Evolutionary conservation across 2,113 vertebrate genomes (phyloP), one percentile per base, ranked within the genome.

Genomic region (Falco punctatus): DNA sequence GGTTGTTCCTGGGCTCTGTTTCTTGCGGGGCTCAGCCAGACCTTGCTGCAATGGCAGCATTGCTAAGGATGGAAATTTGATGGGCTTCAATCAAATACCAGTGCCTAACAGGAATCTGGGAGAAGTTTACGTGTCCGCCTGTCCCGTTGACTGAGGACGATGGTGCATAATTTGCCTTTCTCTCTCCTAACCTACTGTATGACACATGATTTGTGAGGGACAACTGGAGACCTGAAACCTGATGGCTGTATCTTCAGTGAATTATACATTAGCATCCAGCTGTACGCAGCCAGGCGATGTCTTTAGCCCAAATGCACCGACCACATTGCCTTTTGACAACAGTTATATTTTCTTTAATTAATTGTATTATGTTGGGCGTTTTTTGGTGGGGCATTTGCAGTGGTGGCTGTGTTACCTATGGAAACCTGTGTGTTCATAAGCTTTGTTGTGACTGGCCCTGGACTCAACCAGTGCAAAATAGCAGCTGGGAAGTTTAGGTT

Each of bases 121-220:
- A 30, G 21, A 38, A 57, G 8, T 38, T 38, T 44, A 1, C 8
- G 0, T 40, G 15, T 64, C 58, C 2, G 0, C 32, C n/a, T 58
- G 48, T 64, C 52, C 62, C 30, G 4, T 5, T 57, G n/a, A 26
- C 24, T 40, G 62, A 40, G 27, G 13, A 33, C 66, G 6, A 2
- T 20, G 17, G 19, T 52, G 61, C 9, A 2, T 4, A 40, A 22
- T 46, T 84, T 81, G 67, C 27, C 49, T 42, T 71, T 58, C 33
- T 59, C n/a, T 79, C n/a, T 86, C 55, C 52, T 77, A 8, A 59
- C n/a, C 46, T 85, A 27, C 21, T n/a, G 4, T 22, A 2, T 42
- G 42, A 51, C 30, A 33, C 7, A 0, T 15, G 38, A 38, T 70
- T 75, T 86, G 38, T 44, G 38, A 62, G 44, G 13, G 13, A 62